Conservation (phyloP, 2,113 vertebrate species). For the Ia io region DNA sequence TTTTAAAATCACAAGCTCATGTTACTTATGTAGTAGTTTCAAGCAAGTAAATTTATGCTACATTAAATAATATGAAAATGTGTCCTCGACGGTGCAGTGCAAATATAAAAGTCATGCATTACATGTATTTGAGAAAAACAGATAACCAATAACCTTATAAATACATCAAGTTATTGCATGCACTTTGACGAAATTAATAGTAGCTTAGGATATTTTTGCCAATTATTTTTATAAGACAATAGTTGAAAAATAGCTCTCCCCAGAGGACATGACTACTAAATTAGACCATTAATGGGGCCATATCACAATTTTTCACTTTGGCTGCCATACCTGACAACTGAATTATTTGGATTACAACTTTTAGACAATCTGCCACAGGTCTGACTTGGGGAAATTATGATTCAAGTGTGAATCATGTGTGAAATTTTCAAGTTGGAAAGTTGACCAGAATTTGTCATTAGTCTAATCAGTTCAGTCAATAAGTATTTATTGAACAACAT, state of each 20-base stretch:
- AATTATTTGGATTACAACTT: not conserved
- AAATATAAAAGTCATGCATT: not conserved
- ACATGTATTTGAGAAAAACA: not conserved
- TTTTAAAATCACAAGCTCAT: constrained; percentile 16
- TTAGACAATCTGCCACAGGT: not conserved
- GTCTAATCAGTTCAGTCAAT: constrained; percentile 25
- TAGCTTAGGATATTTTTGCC: not conserved
- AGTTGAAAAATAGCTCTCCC: not conserved
- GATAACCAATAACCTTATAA: not conserved
- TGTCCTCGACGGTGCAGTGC: not conserved
- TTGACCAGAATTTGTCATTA: not conserved
- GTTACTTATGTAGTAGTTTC: not conserved
- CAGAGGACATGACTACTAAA: not conserved
- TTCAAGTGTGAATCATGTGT: not conserved
- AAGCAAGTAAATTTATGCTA: not conserved
- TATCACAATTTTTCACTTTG: not conserved
- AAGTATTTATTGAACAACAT: constrained; percentile 3
- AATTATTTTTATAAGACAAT: constrained; percentile 27
- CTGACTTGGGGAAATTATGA: not conserved
- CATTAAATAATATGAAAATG: not conserved
- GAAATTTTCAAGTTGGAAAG: not conserved
- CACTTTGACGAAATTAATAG: not conserved
- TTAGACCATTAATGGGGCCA: not conserved
- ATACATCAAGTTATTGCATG: not conserved
- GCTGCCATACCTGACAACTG: not conserved